These are phyloP conservation scores for Sorex maritimensis DNA, from an alignment of 2,797 vertebrate genomes.

Conservation along the genomic window DNA sequence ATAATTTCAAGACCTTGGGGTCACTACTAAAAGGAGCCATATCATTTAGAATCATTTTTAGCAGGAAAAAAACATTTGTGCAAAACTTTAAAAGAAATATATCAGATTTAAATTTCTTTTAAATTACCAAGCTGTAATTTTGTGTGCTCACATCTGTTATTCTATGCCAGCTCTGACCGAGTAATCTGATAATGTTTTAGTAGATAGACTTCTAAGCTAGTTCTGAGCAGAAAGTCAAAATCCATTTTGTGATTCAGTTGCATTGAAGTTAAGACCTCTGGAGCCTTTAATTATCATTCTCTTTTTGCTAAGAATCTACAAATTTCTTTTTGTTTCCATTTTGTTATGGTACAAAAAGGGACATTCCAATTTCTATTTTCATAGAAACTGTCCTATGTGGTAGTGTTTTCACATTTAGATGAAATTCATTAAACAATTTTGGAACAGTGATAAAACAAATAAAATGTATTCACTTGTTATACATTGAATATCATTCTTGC, in stretches of 20 bases:
- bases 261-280: conserved; percentile 76
- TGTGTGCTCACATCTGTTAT: conserved; percentile 80
- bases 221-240: conserved; percentile 83
- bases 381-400: not conserved
- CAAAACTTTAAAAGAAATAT: conserved; percentile 81
- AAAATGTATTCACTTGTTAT: not conserved
- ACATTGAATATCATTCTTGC: not conserved
- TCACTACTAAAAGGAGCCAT: conserved; percentile 77
- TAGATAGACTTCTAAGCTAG: conserved; percentile 82
- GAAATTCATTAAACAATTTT: conserved; percentile 5
- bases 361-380: conserved; percentile 1
- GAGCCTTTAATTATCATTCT: conserved; percentile 82
- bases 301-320: conserved; percentile 48
- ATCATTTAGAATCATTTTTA: conserved; percentile 81
- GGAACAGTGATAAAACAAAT: conserved; percentile 31
- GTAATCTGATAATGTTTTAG: conserved; percentile 87
- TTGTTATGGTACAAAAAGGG: conserved; percentile 69
- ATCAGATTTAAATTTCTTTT: conserved; percentile 84
- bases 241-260: conserved; percentile 74
- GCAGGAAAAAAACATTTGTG: conserved; percentile 74
- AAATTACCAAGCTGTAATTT: conserved; percentile 88
- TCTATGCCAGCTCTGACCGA: conserved; percentile 79
- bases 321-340: conserved; percentile 77
- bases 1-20: conserved; percentile 66
- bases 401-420: conserved; percentile 68